Evolutionary conservation across 2,113 vertebrate species (phyloP).

Genomic region (Cariama cristata): DNA sequence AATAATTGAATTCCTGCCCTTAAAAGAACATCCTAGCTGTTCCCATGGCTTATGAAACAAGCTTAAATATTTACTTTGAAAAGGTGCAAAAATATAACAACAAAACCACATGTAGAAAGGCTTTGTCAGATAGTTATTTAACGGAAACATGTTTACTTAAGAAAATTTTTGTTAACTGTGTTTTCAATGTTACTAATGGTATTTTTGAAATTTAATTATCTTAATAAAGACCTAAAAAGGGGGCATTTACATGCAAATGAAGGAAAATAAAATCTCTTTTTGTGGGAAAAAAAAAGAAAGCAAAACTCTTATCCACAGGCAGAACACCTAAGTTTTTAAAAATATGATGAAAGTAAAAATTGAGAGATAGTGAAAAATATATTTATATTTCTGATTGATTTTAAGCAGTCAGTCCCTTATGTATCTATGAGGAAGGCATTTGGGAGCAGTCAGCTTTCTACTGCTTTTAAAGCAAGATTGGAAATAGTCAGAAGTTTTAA

Average conservation of each 20-base stretch:
- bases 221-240: neutral
- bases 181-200: neutral
- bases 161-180: neutral
- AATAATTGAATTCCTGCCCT: neutral
- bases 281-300: neutral
- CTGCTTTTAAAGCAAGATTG: neutral
- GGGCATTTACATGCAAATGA: neutral
- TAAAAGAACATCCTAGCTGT: neutral
- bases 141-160: neutral
- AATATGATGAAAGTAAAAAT: neutral
- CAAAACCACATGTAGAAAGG: neutral
- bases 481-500: neutral
- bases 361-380: neutral
- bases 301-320: neutral
- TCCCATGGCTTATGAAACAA: neutral
- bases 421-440: neutral
- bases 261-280: neutral
- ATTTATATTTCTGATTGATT: neutral
- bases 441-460: neutral
- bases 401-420: neutral
- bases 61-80: neutral
- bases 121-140: neutral
- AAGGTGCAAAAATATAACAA: neutral
- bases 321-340: neutral
- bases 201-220: neutral